Conservation (phyloP, 2,113 vertebrate species). For the Phycodurus eques region DNA sequence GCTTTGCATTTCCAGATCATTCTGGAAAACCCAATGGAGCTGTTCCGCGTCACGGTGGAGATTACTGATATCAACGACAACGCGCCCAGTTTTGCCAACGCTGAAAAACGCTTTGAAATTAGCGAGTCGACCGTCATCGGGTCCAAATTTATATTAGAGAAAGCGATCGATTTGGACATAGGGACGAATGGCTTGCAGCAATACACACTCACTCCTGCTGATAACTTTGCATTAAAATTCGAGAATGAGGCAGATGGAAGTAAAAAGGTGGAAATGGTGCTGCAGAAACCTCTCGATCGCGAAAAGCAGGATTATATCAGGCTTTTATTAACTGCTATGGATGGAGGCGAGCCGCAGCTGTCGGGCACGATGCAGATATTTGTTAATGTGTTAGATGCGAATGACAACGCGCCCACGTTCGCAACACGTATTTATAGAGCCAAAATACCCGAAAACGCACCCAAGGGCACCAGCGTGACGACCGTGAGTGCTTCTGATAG, state of each 20-base stretch:
- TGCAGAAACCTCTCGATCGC: constrained; percentile 56
- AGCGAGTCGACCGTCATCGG: constrained; percentile 49
- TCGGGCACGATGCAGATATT: constrained; percentile 46
- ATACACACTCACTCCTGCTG: constrained; percentile 65
- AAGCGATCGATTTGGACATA: constrained; percentile 73
- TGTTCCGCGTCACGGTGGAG: constrained; percentile 56
- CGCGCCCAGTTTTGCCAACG: constrained; percentile 30
- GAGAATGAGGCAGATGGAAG: constrained; percentile 31
- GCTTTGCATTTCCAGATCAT: constrained; percentile 74
- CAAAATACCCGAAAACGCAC: constrained; percentile 59
- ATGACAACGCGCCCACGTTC: constrained; percentile 83
- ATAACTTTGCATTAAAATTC: constrained; percentile 51
- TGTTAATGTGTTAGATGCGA: constrained; percentile 80
- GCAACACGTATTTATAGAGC: constrained; percentile 62
- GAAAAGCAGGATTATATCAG: constrained; percentile 37
- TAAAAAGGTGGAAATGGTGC: constrained; percentile 54
- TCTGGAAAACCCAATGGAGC: constrained; percentile 74
- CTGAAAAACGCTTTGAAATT: constrained; percentile 54
- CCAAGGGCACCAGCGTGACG: constrained; percentile 45
- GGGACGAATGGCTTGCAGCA: constrained; percentile 71
- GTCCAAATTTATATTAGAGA: constrained; percentile 62
- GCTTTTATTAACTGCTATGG: constrained; percentile 58
- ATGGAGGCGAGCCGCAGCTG: constrained; percentile 53
- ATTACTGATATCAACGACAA: constrained; percentile 76
- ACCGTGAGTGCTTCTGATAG: constrained; percentile 60